phyloP scores from a whole-genome alignment of 2,113 vertebrate species.

The Felis chaus region DNA sequence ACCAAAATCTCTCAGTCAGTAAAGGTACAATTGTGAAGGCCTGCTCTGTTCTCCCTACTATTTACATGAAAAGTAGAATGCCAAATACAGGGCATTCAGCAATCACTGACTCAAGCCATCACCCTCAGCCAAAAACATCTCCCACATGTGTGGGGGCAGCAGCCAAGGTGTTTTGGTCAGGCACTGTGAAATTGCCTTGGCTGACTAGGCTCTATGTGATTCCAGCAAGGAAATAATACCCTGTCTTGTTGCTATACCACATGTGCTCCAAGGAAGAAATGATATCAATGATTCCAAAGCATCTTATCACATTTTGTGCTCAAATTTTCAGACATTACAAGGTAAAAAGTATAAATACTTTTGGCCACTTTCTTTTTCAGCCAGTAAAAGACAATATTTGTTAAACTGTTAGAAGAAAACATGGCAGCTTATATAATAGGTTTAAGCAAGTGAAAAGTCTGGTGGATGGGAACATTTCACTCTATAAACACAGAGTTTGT shows the following conservation, averaged over 20 bases:
- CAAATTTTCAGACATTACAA: not conserved
- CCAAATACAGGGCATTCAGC: conserved; percentile 11
- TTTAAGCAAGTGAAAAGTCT: conserved; percentile 14
- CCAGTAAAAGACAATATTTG: not conserved
- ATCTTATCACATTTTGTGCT: not conserved
- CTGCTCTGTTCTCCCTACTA: conserved; percentile 48
- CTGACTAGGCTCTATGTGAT: not conserved
- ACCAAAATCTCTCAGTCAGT: not conserved
- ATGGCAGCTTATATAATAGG: not conserved
- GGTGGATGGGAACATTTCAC: conserved; percentile 5
- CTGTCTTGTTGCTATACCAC: conserved; percentile 18
- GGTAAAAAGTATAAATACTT: not conserved
- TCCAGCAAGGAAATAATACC: conserved; percentile 31
- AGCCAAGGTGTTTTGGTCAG: conserved; percentile 57
- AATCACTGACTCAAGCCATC: not conserved
- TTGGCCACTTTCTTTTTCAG: not conserved
- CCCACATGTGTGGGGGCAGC: not conserved
- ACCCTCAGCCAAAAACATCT: conserved; percentile 11
- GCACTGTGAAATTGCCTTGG: conserved; percentile 35
- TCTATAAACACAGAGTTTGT: not conserved
- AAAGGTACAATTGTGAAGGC: conserved; percentile 48
- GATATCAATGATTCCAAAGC: conserved; percentile 21
- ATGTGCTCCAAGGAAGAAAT: conserved; percentile 30
- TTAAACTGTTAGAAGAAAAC: conserved; percentile 8
- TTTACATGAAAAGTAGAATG: conserved; percentile 44